Evolutionary conservation across 2,797 vertebrate genomes (phyloP), one percentile per base, ranked within the genome.

Genomic region (Darevskia nairensis): DNA sequence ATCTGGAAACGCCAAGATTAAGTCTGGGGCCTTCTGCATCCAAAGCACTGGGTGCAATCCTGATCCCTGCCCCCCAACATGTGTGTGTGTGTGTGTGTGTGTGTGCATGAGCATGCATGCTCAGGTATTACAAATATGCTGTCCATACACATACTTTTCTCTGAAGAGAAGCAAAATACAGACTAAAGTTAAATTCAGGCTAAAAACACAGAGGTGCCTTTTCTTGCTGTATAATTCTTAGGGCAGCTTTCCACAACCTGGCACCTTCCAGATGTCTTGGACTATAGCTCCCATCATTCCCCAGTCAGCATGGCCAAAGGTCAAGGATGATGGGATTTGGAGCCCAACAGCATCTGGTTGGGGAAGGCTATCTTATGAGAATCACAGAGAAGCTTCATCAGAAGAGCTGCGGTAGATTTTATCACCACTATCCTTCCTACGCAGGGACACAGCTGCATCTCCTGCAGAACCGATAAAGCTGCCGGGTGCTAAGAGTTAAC

Each of bases 401-500:
- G 27, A 55, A 69, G 66, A 74, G 50, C 15, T 35, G 2, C 6
- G 19, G n/a, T 29, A 4, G 32, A 6, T 25, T 39, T 64, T 64
- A 64, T 64, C 23, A 64, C 21, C 21, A 64, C 21, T 23, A 7
- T 8, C 25, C 25, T n/a, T 13, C 27, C 8, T 76, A 2, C 4
- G 21, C 59, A 8, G 59, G 80, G 72, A 59, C 11, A 4, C 19
- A 27, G 0, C 19, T 19, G 84, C 4, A 13, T 76, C 61, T 41
- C 32, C 72, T 39, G 19, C 32, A 21, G 27, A 55, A 50, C 15
- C 2, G 41, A 41, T 41, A 76, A 46, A 39, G 72, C 86, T 86
- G 86, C 85, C 50, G 84, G 74, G 91, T 89, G 91, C 88, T 59
- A 89, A 50, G 92, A 93, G 94, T 93, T 94, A 94, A 94, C 89